Conservation (phyloP, 2,797 vertebrate genomes). For the Bradypus variegatus region DNA sequence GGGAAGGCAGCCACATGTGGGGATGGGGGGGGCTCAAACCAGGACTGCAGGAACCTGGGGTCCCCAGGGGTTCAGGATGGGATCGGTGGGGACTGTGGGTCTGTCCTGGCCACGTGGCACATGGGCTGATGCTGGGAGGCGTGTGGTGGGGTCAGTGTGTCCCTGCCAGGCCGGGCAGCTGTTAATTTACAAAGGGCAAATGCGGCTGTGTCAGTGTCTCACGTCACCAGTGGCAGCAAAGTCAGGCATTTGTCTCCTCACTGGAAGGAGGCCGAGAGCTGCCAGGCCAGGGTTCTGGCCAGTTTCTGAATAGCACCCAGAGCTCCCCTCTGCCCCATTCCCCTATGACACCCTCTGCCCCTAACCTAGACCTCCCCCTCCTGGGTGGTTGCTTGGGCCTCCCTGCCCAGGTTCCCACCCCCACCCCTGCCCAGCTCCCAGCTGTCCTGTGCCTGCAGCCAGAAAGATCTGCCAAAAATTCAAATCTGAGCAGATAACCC, state of each 20-base stretch:
- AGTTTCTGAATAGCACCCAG: background rate
- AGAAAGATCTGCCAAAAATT: background rate
- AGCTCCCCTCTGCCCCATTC: background rate
- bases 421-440: background rate
- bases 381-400: background rate
- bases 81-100: background rate
- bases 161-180: constrained; percentile 42
- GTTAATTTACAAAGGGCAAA: constrained; percentile 26
- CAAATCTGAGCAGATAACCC: background rate
- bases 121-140: constrained; percentile 4
- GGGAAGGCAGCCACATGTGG: background rate
- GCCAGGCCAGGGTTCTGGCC: constrained; percentile 31
- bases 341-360: background rate
- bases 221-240: constrained; percentile 21
- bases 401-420: background rate
- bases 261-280: background rate
- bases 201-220: background rate
- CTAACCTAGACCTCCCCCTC: background rate
- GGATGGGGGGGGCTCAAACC: background rate
- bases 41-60: background rate
- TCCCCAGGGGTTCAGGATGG: accelerated
- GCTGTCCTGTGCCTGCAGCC: background rate
- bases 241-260: constrained; percentile 9
- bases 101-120: background rate
- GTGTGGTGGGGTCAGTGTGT: background rate